A percentile compares a stretch with the other conserved stretches of the same genome.
Evolutionary conservation across 2,888 invertebrate genomes (phyloP).

Genomic region (Campaea margaritaria): DNA sequence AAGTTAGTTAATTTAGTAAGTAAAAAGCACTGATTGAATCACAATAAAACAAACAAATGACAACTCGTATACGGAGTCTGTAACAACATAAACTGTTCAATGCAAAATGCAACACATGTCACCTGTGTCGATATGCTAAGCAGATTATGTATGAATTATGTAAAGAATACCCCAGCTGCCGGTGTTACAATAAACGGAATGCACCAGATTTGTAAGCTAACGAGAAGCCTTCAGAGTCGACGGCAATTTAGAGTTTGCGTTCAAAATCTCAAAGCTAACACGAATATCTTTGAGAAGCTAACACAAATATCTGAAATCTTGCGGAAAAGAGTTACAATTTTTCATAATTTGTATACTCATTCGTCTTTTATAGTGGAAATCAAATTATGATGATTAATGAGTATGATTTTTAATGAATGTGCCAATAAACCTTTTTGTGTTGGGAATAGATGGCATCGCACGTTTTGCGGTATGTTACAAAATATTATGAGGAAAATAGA

Average conservation of each 20-base stretch:
- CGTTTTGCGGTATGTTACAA: neutral
- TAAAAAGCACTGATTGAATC: slow-evolving; percentile 3
- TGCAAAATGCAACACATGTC: slow-evolving; percentile 75
- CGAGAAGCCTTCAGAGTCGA: slow-evolving; percentile 15
- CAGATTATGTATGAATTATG: slow-evolving; percentile 79
- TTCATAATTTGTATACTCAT: too few relatives aligned
- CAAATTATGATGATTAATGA: too few relatives aligned
- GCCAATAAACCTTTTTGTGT: too few relatives aligned
- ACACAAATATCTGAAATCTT: too few relatives aligned
- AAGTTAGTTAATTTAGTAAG: too few relatives aligned
- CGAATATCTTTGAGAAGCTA: too few relatives aligned
- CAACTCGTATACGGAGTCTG: slow-evolving; percentile 26
- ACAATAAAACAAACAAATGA: slow-evolving; percentile 16
- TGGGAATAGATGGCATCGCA: neutral
- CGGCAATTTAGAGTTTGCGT: too few relatives aligned
- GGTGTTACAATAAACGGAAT: slow-evolving; percentile 58
- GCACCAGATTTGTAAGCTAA: slow-evolving; percentile 45
- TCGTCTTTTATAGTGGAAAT: too few relatives aligned
- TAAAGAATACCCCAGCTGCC: slow-evolving; percentile 66
- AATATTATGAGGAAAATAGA: too few relatives aligned
- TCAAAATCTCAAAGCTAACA: too few relatives aligned
- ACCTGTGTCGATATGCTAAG: slow-evolving; percentile 77
- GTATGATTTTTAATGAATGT: too few relatives aligned
- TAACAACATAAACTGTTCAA: slow-evolving; percentile 24
- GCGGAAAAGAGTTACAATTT: too few relatives aligned